phyloP scores from a whole-genome alignment of 2,888 invertebrate genomes.

The Eremobia ochroleuca region DNA sequence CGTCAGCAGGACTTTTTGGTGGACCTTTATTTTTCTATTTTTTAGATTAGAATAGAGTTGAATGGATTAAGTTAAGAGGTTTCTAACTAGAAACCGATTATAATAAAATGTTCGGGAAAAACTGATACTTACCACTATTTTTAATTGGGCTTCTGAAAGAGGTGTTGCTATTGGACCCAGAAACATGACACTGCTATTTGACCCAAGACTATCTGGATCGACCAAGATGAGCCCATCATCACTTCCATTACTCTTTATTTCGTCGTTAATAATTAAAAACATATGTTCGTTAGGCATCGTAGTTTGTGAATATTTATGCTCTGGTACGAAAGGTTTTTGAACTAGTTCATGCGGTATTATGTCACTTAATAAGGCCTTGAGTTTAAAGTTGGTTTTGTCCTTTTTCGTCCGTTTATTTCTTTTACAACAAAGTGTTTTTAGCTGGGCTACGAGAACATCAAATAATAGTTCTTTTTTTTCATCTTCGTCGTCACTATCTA shows the following conservation, averaged over 20 bases:
- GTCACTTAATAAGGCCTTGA: conserved; percentile 67
- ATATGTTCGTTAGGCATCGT: conserved; percentile 78
- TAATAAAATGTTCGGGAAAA: neutral
- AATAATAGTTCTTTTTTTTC: conserved; percentile 84
- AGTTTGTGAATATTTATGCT: conserved; percentile 42
- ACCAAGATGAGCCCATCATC: conserved; percentile 82
- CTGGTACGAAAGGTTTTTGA: conserved; percentile 45
- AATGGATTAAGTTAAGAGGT: neutral
- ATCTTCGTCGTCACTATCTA: conserved; percentile 74
- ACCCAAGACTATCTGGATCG: conserved; percentile 85
- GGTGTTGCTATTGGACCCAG: conserved; percentile 85
- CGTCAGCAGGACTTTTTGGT: too few species aligned
- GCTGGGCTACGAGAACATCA: conserved; percentile 83
- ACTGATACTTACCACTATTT: conserved; percentile 81
- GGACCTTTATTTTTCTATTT: neutral
- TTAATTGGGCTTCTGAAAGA: conserved; percentile 80
- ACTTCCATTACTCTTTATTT: conserved; percentile 81
- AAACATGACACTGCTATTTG: conserved; percentile 84
- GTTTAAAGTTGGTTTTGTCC: conserved; percentile 56
- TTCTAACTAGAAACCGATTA: conserved; percentile 5
- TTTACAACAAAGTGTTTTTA: conserved; percentile 86
- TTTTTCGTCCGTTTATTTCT: conserved; percentile 69
- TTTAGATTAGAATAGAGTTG: neutral
- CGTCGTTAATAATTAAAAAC: conserved; percentile 87
- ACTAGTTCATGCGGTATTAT: conserved; percentile 57